Evolutionary conservation across 2,113 vertebrate species (phyloP).

Genomic region (Hydrochoerus hydrochaeris): DNA sequence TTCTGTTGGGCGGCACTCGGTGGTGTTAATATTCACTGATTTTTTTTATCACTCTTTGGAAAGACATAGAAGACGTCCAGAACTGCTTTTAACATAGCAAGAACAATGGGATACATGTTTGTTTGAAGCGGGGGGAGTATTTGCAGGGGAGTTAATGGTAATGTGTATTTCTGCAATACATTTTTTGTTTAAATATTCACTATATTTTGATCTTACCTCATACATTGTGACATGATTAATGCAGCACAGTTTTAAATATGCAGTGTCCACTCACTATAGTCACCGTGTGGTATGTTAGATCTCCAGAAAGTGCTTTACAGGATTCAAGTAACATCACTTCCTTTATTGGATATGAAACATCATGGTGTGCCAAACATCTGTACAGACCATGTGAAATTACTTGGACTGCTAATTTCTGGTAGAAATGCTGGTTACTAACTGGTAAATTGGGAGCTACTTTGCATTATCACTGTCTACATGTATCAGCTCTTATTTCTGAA

Average conservation of each 20-base stretch:
- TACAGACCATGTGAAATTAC: fast-evolving
- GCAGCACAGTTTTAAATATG: background rate
- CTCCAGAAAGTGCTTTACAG: background rate
- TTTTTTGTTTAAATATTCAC: background rate
- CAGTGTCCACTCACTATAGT: background rate
- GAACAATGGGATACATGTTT: background rate
- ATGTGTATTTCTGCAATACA: background rate
- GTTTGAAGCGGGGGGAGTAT: background rate
- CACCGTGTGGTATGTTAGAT: background rate
- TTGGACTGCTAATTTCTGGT: background rate
- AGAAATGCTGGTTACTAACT: background rate
- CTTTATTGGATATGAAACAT: background rate
- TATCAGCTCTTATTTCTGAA: slow-evolving; percentile 54
- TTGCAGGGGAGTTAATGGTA: background rate
- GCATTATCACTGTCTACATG: background rate
- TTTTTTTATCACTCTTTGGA: background rate
- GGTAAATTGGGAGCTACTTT: background rate
- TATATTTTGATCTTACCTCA: background rate
- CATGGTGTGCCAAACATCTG: background rate
- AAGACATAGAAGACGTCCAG: background rate
- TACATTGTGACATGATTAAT: background rate
- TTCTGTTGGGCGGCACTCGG: background rate
- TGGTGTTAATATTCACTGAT: background rate
- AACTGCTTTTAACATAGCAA: background rate
- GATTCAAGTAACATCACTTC: background rate